Evolutionary conservation across 2,888 invertebrate species (phyloP).

Genomic region (Thelaira solivaga): DNA sequence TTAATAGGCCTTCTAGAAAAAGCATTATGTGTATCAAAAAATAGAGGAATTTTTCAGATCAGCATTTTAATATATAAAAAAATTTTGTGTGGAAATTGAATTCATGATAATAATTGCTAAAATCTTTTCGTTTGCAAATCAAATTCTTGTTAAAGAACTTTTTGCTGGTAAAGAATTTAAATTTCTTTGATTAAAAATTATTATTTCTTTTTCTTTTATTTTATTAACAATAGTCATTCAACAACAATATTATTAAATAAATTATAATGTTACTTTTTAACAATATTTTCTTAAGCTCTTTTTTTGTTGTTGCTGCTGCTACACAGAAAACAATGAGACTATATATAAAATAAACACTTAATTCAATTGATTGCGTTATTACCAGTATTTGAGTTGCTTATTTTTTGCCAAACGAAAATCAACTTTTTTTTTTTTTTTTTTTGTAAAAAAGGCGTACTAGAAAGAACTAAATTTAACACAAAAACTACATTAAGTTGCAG

Average conservation of each 20-base stretch:
- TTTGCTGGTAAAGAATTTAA: background rate
- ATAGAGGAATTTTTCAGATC: too few species aligned
- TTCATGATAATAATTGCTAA: too few species aligned
- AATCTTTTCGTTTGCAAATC: too few species aligned
- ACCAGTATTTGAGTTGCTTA: constrained; percentile 20
- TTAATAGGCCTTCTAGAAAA: too few species aligned
- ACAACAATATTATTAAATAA: constrained; percentile 53
- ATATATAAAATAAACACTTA: constrained; percentile 62
- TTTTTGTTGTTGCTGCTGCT: background rate
- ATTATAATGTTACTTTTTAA: constrained; percentile 44
- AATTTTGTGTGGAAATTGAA: too few species aligned
- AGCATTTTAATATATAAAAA: too few species aligned
- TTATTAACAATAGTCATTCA: constrained; percentile 12
- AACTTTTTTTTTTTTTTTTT: background rate
- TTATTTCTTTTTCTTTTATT: background rate
- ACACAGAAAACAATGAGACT: constrained; percentile 42
- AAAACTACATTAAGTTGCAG: constrained; percentile 44
- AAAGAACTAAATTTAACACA: constrained; percentile 43
- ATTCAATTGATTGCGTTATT: constrained; percentile 59
- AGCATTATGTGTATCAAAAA: too few species aligned
- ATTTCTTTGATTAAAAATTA: background rate
- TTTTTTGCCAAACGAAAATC: constrained; percentile 2
- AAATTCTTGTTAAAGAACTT: too few species aligned
- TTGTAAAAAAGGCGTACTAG: constrained; percentile 16
- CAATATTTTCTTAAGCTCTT: background rate